Evolutionary conservation across 2,113 vertebrate species (phyloP), one percentile per base, ranked within the genome.

Genomic region (Elephas maximus): DNA sequence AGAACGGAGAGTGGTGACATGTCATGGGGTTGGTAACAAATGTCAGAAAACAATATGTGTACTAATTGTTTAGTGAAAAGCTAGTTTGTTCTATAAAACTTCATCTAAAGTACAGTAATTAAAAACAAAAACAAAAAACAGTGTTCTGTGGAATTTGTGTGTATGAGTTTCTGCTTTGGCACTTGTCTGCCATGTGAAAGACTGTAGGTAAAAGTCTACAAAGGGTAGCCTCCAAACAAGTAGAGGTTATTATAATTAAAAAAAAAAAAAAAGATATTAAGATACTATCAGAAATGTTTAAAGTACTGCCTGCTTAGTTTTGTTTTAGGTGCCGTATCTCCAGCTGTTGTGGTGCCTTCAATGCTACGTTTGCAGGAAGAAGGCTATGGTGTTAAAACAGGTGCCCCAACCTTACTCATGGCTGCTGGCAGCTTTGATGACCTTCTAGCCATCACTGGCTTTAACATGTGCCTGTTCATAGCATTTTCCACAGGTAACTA

Each of bases 371-470:
- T 99, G 96, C 99, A 99, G 96, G 99, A 98, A 97, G 98, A 99
- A 0, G 99, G 99, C 28, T 99, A 99, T 8, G 99, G 99, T 0
- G 98, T 99, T 63, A 99, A 99, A 90, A 99, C 99, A 96, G 99
- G 99, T 4, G 97, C 99, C 65, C 99, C 99, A 1, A 99, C 99
- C 51, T 98, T 99, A 89, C 98, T 99, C 77, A 99, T 99, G 98
- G 99, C 99, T 85, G 99, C 99, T n/a, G 99, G 99, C 93, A 99
- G 99, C 95, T 99, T 99, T 4, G 99, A 99, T 88, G 99, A 99
- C 83, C 99, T 99, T 95, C 95, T 99, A 92, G 99, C 99, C 85
- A 99, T 99, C 88, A 99, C 99, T 57, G 99, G 99, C 84, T 99
- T 99, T 98, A 98, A 99, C 79, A 99, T 99, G 1, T 99, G 99